Base-by-base conservation (phyloP, 2,888 invertebrate genomes). In the Lysandra bellargus region DNA sequence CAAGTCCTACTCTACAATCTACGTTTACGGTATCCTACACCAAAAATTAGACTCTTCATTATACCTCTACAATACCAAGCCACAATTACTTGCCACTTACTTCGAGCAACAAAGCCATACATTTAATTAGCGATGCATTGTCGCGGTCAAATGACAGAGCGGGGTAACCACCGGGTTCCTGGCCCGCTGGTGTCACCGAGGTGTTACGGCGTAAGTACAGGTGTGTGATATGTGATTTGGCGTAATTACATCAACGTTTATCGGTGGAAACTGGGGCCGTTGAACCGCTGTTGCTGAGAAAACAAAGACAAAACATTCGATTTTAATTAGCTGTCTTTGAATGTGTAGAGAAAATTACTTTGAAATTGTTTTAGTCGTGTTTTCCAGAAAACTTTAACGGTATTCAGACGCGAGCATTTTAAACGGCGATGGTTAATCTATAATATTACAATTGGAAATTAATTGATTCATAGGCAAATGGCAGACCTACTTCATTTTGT, bases 111-210 rank as follows among this genome's bases (percentile, higher is more conserved):
- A 75, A 75, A 49, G 40, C n/a, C 78, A 23, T 78, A 57, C 37
- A 23, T 78, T 60, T 78, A 61, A 61, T 78, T 78, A 61, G 61
- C 61, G 78, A 64, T 37, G 78, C 78, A 78, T 78, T 74, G 44
- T 74, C 40, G 30, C 80, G 64, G 79, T 79, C 78, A 84, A 84
- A 84, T 84, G 80, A 85, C 82, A 82, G 80, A 75, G 79, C 49
- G 23, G 74, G 30, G 30, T 30, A 64, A 64, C 12, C 73, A 14
- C n/a, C 44, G 44, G 61, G 78, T 80, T 80, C 83, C 81, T 83
- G 83, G 81, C 78, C 84, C 84, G 80, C 37, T 77, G 85, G 84
- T 86, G 87, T 87, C 86, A 87, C 87, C 81, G 84, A 86, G 86
- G 86, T 86, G 86, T 86, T 83, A 82, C 82, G 80, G 81, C 82